Base-by-base conservation (phyloP, 2,113 vertebrate genomes). In the Alectura lathami region DNA sequence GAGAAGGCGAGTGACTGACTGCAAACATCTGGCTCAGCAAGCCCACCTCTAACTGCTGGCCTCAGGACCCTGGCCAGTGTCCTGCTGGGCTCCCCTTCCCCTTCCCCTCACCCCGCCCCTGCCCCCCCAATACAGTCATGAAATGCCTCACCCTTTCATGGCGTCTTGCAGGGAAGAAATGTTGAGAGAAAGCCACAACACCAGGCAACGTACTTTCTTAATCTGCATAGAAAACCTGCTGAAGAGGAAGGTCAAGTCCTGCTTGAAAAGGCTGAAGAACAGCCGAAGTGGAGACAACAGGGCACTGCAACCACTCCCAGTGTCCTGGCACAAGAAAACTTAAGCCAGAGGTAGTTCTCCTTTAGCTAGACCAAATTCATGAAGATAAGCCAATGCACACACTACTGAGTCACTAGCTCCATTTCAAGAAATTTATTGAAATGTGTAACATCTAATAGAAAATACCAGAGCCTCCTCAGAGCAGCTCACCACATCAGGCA, bases 391-490 rank as follows among this genome's bases (percentile, higher is more conserved):
- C 67, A 83, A 90, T 32, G 15, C 14, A 88, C 38, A 50, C 36
- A 38, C 42, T 67, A 64, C 60, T 47, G 15, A 91, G 57, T 24
- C 17, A 60, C 12, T 50, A 13, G 20, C 29, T 88, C 60, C 29
- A 5, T 64, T 89, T 81, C 7, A 63, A 92, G 92, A 90, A 42
- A 27, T 96, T 95, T 96, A 96, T 95, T 96, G 80, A 75, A 67
- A 92, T 75, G 47, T 47, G 77, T 86, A 93, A 78, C 54, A 91
- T 40, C 83, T 57, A 74, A 59, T 43, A 95, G 42, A 94, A 96
- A 90, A 91, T 23, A 77, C 1, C 5, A 15, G 64, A 81, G 42
- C 34, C 34, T 76, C 64, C 45, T 70, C 54, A 59, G 12, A 89
- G 42, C 34, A 83, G 32, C 53, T 95, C 63, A 54, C 42, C 13